These are phyloP conservation scores for Druceiella hillmani DNA, from an alignment of 2,888 invertebrate genomes.

Conservation along the genomic window DNA sequence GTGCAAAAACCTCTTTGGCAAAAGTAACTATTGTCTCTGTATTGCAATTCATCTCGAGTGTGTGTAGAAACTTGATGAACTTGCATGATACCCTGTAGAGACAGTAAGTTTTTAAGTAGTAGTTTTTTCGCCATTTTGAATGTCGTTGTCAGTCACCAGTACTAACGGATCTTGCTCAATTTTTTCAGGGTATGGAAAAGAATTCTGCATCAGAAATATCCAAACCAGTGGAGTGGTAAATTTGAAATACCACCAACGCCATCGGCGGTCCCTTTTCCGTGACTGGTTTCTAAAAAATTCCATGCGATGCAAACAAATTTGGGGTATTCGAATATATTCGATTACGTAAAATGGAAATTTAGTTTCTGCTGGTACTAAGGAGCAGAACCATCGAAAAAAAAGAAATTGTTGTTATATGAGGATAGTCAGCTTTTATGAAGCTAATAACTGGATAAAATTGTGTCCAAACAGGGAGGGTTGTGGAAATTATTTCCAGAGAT, in stretches of 20 bases:
- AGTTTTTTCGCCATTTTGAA: too few relatives aligned
- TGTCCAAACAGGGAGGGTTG: conserved; percentile 5
- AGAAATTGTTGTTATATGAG: conserved; percentile 5
- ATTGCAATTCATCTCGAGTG: too few relatives aligned
- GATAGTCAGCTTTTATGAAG: conserved; percentile 1
- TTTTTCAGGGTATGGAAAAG: conserved; percentile 6
- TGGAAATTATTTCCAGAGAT: conserved; percentile 5
- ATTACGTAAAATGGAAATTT: too few relatives aligned
- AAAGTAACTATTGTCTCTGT: too few relatives aligned
- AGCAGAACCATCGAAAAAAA: conserved; percentile 10
- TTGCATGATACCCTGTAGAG: too few relatives aligned
- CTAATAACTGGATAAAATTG: conserved; percentile 6
- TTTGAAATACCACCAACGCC: conserved; percentile 8
- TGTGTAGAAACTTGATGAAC: too few relatives aligned
- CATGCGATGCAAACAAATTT: conserved; percentile 1
- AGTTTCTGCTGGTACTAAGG: too few relatives aligned
- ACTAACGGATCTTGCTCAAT: too few relatives aligned
- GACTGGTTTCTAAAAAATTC: conserved; percentile 9
- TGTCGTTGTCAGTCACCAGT: too few relatives aligned
- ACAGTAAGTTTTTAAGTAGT: too few relatives aligned
- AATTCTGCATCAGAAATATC: conserved; percentile 7
- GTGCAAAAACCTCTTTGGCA: too few relatives aligned
- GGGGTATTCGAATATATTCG: too few relatives aligned
- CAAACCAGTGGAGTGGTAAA: conserved; percentile 3
- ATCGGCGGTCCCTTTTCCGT: conserved; percentile 10